Evolutionary conservation across 92 coral and sea anemone genomes (phyloP).

Genomic region (Bergia puertoricense): DNA sequence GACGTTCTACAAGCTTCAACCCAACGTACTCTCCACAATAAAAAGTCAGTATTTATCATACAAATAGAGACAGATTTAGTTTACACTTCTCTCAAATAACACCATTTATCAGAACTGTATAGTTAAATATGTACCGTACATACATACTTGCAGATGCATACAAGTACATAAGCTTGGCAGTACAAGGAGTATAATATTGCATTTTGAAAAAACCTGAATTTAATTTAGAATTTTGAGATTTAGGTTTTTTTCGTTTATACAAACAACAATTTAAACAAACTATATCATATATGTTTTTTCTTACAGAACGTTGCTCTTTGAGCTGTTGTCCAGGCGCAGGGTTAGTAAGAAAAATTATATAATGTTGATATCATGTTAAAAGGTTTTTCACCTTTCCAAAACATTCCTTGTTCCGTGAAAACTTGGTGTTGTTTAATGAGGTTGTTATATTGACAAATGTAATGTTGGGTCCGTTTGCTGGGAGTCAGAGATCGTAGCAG

Average conservation of each 20-base stretch:
- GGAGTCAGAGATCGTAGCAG: no score
- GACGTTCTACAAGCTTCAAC: conserved; percentile 36
- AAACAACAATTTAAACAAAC: not conserved
- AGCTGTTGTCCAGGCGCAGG: not conserved
- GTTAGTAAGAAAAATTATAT: not conserved
- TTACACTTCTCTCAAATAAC: not conserved
- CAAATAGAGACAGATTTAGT: not conserved
- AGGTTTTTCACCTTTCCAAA: no score
- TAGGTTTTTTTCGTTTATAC: not conserved
- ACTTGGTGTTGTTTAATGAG: no score
- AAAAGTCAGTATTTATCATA: not conserved
- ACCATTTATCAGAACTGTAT: not conserved
- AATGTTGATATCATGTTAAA: no score
- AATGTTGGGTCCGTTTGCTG: no score
- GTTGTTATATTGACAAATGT: no score
- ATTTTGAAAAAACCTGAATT: no score
- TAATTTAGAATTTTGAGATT: not conserved
- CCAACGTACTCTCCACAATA: not conserved
- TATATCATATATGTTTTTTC: not conserved
- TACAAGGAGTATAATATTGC: no score
- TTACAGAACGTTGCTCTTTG: not conserved
- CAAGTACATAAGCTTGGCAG: no score
- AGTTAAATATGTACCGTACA: no score
- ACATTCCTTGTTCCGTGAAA: no score
- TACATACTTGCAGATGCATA: no score